Evolutionary conservation across 2,113 vertebrate genomes (phyloP).

Genomic region (Willisornis vidua): DNA sequence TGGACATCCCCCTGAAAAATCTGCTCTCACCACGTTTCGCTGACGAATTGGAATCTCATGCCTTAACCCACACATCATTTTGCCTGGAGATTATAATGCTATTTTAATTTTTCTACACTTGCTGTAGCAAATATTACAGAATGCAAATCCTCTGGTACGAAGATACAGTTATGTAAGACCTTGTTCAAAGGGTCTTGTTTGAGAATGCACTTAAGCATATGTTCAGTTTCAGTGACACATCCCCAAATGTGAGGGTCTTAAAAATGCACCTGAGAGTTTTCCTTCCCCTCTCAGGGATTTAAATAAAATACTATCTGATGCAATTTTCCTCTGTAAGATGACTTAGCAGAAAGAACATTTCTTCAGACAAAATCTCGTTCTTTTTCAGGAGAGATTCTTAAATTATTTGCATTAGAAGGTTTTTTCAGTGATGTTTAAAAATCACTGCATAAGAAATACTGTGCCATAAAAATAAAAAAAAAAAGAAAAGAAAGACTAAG

Average conservation of each 20-base stretch:
- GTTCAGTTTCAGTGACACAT: background rate
- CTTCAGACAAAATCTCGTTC: background rate
- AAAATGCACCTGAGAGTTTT: background rate
- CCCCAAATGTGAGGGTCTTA: slow-evolving; percentile 25
- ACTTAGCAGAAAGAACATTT: slow-evolving; percentile 48
- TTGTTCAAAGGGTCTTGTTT: slow-evolving; percentile 25
- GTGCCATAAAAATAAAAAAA: background rate
- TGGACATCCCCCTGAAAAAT: background rate
- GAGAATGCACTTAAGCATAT: slow-evolving; percentile 22
- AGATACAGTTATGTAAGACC: slow-evolving; percentile 47
- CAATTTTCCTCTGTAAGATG: slow-evolving; percentile 29
- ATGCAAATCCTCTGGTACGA: slow-evolving; percentile 30
- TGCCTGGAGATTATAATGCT: slow-evolving; percentile 49
- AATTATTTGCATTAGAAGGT: background rate
- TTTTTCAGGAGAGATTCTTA: slow-evolving; percentile 18
- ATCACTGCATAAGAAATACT: background rate
- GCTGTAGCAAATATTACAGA: slow-evolving; percentile 41
- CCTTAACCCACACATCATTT: slow-evolving; percentile 25
- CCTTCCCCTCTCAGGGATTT: background rate
- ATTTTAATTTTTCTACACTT: slow-evolving; percentile 44
- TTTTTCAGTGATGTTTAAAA: slow-evolving; percentile 26
- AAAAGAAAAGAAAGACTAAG: background rate
- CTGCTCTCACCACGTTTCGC: slow-evolving; percentile 1
- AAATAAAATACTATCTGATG: background rate
- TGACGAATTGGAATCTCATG: slow-evolving; percentile 6